Percentiles rank a stretch among this genome's conserved stretches.
Conservation (phyloP, 2,797 vertebrate species). For the Pogoniulus pusillus region DNA sequence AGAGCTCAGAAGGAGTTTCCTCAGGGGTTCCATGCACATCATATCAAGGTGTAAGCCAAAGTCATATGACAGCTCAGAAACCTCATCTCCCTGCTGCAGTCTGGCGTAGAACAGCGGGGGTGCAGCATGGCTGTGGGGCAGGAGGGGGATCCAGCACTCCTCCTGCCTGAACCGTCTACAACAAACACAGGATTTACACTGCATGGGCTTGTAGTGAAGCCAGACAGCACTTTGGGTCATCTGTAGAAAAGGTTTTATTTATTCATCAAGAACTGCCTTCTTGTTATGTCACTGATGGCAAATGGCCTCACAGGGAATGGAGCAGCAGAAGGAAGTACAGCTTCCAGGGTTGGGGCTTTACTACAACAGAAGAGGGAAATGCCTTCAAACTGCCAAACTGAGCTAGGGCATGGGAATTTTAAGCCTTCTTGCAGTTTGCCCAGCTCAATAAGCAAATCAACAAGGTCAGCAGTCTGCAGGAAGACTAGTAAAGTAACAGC, state of each 20-base stretch:
- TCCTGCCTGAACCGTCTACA: background rate
- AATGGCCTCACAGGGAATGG: background rate
- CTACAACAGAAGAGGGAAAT: background rate
- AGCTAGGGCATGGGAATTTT: background rate
- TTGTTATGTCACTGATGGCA: background rate
- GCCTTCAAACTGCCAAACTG: background rate
- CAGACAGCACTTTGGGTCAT: background rate
- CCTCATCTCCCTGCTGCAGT: background rate
- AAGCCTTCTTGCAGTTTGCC: background rate
- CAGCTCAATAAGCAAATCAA: background rate
- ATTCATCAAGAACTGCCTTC: background rate
- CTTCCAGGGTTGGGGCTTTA: background rate
- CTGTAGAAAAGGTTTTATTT: background rate
- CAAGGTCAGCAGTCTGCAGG: constrained; percentile 1
- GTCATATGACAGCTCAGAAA: background rate
- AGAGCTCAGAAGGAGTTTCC: background rate
- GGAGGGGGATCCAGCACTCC: background rate
- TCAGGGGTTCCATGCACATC: background rate
- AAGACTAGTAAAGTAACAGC: background rate
- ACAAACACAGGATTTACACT: background rate
- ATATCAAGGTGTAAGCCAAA: background rate
- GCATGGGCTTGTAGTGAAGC: background rate
- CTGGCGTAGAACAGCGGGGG: background rate
- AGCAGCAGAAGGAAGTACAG: background rate
- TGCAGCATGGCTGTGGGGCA: background rate